Evolutionary conservation across 2,888 invertebrate species (phyloP).

Genomic region (Adela reaumurella): DNA sequence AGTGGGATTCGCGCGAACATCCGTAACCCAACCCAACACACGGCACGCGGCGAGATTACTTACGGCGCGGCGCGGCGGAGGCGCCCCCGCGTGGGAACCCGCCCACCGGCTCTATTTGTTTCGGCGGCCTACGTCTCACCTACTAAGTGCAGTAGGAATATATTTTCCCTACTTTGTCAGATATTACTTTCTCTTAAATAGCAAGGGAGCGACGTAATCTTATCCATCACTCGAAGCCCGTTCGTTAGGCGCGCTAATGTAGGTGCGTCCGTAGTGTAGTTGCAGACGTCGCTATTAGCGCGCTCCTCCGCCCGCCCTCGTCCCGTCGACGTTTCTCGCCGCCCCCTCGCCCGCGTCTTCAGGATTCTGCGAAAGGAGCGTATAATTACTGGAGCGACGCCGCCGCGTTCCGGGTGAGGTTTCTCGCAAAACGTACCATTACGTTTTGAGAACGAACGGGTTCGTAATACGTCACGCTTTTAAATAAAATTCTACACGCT

Average conservation of each 20-base stretch:
- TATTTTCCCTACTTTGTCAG: constrained; percentile 42
- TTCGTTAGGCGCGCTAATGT: constrained; percentile 42
- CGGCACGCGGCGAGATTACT: background rate
- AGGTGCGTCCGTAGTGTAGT: constrained; percentile 28
- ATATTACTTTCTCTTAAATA: constrained; percentile 48
- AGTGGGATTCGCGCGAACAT: constrained; percentile 28
- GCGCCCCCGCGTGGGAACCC: constrained; percentile 36
- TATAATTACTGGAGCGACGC: background rate
- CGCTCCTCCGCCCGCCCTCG: constrained; percentile 31
- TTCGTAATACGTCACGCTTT: too few relatives aligned
- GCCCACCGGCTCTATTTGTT: constrained; percentile 21
- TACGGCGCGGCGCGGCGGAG: background rate
- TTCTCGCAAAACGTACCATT: background rate
- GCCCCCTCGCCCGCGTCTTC: background rate
- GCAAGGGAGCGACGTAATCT: constrained; percentile 32
- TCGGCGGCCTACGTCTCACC: constrained; percentile 21
- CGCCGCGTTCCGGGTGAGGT: background rate
- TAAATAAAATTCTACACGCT: too few relatives aligned
- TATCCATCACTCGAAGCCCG: constrained; percentile 40
- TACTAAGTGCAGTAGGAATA: constrained; percentile 50
- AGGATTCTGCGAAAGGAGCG: background rate
- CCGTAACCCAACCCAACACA: background rate
- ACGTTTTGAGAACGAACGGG: too few relatives aligned
- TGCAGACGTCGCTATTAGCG: constrained; percentile 34
- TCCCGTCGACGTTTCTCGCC: constrained; percentile 23